Base-by-base conservation (phyloP, 2,113 vertebrate genomes). In the Felis chaus region DNA sequence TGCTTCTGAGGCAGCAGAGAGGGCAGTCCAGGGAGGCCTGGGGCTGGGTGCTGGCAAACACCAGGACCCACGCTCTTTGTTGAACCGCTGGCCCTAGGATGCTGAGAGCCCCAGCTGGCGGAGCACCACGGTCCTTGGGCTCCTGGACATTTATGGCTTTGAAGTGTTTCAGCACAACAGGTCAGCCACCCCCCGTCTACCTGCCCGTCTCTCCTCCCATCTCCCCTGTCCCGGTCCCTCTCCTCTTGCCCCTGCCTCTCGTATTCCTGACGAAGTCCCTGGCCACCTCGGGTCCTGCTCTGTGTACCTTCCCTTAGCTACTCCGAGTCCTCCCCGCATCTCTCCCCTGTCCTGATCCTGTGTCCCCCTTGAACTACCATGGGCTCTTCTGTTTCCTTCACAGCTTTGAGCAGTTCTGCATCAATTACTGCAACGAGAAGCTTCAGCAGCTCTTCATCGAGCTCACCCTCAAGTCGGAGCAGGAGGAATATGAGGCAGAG, bases 321-420 rank as follows among this genome's bases (percentile, higher is more conserved):
- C 33, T 31, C 53, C 21, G 86, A 71, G 57, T 4, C 39, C 61
- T 4, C 0, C 0, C 36, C 89, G 14, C 12, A 0, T 27, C 4
- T 61, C 39, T 19, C 7, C 27, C 79, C 45, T 6, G 3, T 87
- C 63, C 69, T 1, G 41, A 13, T 53, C 65, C 61, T 57, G 2
- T 76, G 45, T 33, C 31, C 23, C 48, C 39, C 41, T 23, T 65
- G 55, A 39, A 8, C 66, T 41, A 8, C 85, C 25, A 7, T 29
- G 76, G n/a, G 29, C 25, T 29, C 36, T 65, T 53, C 29, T 83
- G 14, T 71, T 29, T 80, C 74, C 97, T 90, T 97, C 78, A 15
- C 98, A 99, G 99, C 98, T 99, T 99, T 80, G 99, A 99, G 98
- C 99, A 99, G 96, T 99, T 99, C 98, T 99, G 99, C 95, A 99